Evolutionary conservation across 2,113 vertebrate species (phyloP).

Genomic region (Seriola quinqueradiata): DNA sequence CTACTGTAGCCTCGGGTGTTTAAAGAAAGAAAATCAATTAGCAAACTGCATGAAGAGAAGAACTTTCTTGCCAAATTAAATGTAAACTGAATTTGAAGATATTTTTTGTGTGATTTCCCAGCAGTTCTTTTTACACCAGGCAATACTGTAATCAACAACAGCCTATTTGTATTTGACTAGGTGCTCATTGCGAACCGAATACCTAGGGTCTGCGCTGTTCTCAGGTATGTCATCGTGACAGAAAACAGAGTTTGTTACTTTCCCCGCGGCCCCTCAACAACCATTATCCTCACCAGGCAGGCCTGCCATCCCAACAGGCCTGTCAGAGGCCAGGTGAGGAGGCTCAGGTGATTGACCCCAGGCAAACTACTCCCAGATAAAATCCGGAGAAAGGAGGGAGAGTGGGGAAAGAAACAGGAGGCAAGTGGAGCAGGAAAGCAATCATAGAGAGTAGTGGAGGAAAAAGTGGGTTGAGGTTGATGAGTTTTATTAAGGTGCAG

Average conservation of each 20-base stretch:
- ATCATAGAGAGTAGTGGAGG: conserved; percentile 9
- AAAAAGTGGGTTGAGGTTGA: conserved; percentile 15
- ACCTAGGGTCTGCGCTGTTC: conserved; percentile 31
- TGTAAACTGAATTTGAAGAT: conserved; percentile 29
- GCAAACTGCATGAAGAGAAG: background rate
- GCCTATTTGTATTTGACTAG: conserved; percentile 41
- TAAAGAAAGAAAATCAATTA: conserved; percentile 21
- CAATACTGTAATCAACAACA: conserved; percentile 28
- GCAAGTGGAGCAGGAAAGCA: conserved; percentile 29
- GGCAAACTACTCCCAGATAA: conserved; percentile 63
- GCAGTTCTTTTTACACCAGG: conserved; percentile 38
- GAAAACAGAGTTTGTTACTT: conserved; percentile 58
- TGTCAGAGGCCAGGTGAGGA: conserved; percentile 69
- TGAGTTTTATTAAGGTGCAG: conserved; percentile 33
- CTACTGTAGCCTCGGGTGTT: conserved; percentile 27
- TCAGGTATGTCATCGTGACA: conserved; percentile 60
- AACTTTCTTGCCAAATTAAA: conserved; percentile 32
- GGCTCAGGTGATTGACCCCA: conserved; percentile 81
- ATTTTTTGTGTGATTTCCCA: conserved; percentile 25
- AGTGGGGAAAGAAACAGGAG: conserved; percentile 16
- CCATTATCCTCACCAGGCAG: conserved; percentile 53
- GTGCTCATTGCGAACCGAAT: conserved; percentile 21
- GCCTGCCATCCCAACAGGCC: conserved; percentile 47
- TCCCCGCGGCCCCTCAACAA: conserved; percentile 43
- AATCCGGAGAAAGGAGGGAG: conserved; percentile 4